Evolutionary conservation across 2,113 vertebrate species (phyloP).

Genomic region (Macrotus californicus): DNA sequence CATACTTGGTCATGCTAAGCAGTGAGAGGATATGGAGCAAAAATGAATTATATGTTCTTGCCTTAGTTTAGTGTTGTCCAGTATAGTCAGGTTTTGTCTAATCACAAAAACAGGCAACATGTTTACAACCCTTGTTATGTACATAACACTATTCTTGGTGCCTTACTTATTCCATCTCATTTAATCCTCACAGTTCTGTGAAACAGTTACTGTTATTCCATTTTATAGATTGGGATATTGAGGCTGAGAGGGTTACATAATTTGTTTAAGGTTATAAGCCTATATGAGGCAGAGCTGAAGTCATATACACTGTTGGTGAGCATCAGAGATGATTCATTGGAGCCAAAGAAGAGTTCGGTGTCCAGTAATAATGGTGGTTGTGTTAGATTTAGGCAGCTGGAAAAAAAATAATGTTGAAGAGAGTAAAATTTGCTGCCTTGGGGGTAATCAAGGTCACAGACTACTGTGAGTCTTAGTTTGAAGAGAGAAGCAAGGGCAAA

Average conservation of each 20-base stretch:
- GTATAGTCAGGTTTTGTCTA: not conserved
- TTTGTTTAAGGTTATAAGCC: not conserved
- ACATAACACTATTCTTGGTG: not conserved
- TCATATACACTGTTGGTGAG: not conserved
- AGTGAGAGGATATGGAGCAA: not conserved
- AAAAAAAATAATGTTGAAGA: not conserved
- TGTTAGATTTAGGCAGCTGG: not conserved
- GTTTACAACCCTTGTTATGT: not conserved
- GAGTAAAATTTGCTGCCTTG: not conserved
- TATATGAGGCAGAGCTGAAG: not conserved
- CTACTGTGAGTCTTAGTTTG: not conserved
- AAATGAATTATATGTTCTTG: not conserved
- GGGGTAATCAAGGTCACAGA: not conserved
- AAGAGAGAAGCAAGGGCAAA: not conserved
- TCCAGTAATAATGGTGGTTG: not conserved
- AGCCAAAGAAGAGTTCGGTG: not conserved
- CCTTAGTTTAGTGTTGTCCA: not conserved
- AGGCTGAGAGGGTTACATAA: not conserved
- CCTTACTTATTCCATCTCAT: not conserved
- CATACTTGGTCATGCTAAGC: not conserved
- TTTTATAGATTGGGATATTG: not conserved
- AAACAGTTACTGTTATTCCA: not conserved
- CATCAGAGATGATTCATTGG: not conserved
- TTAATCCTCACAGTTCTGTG: not conserved
- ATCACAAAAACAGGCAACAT: not conserved